phyloP scores from a whole-genome alignment of 2,113 vertebrate genomes.

The Rhabdornis inornatus region DNA sequence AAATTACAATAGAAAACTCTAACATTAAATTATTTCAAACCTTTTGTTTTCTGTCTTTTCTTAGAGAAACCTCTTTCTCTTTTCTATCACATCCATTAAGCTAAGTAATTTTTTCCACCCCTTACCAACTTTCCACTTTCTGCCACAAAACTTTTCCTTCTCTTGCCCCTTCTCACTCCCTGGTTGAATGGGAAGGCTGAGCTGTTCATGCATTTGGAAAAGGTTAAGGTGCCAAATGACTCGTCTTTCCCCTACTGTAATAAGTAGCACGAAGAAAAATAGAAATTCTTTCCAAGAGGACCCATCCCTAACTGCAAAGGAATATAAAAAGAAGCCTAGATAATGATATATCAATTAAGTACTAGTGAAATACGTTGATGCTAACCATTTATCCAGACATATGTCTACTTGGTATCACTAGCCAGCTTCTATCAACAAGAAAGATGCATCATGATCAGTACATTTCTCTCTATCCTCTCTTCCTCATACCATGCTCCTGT shows the following conservation, averaged over 20 bases:
- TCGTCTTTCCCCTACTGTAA: background rate
- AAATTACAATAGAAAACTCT: background rate
- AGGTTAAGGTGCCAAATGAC: constrained; percentile 12
- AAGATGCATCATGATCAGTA: background rate
- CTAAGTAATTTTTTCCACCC: background rate
- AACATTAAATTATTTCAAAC: background rate
- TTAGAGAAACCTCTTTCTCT: background rate
- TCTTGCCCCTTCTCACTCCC: background rate
- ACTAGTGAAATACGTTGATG: background rate
- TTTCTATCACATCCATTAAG: background rate
- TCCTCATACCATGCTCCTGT: background rate
- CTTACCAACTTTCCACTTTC: constrained; percentile 8
- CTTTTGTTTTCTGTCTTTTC: background rate
- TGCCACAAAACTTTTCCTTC: constrained; percentile 5
- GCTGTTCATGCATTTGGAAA: constrained; percentile 13
- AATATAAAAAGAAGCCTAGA: constrained; percentile 6
- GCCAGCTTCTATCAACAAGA: background rate
- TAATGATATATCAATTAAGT: background rate
- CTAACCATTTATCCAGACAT: background rate
- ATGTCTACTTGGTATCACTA: background rate
- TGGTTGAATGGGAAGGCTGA: constrained; percentile 10
- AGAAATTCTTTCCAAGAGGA: background rate
- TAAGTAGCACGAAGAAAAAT: background rate
- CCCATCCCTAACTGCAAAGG: background rate
- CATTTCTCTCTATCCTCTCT: background rate